These are phyloP conservation scores for Channa maculata DNA, from an alignment of 2,113 vertebrate species.

Conservation along the genomic window DNA sequence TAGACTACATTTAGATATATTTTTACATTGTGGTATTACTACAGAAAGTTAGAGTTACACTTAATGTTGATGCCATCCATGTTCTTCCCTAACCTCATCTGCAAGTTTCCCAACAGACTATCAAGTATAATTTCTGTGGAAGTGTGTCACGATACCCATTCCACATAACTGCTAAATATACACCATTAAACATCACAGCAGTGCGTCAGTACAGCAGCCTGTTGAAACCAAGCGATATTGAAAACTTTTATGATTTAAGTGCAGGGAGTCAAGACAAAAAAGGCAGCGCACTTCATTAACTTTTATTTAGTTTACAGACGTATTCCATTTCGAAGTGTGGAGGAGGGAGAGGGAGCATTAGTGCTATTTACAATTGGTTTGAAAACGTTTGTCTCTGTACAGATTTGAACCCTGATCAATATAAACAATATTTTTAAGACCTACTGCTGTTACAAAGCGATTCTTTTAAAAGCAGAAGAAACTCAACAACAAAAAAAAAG, in stretches of 20 bases:
- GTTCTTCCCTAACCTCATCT: background rate
- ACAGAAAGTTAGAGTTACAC: no score
- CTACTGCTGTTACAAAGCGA: conserved; percentile 93
- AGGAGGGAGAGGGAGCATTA: conserved; percentile 91
- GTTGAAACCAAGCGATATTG: background rate
- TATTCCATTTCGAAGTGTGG: conserved; percentile 93
- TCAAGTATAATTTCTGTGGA: background rate
- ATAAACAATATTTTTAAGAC: conserved; percentile 94
- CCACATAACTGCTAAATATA: background rate
- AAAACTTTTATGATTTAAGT: background rate
- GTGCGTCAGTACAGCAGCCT: background rate
- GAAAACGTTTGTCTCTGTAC: conserved; percentile 95
- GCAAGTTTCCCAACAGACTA: background rate
- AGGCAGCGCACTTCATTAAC: conserved; percentile 88
- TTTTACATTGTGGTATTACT: no score
- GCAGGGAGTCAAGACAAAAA: conserved; percentile 60
- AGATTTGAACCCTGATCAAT: conserved; percentile 97
- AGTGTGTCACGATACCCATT: background rate
- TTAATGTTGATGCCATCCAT: background rate
- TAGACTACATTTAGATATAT: no score
- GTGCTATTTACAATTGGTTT: conserved; percentile 97
- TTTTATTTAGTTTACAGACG: conserved; percentile 97
- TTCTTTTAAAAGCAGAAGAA: conserved; percentile 87
- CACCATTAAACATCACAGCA: background rate
- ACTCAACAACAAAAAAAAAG: conserved; percentile 77